Base-by-base conservation (phyloP, 2,888 invertebrate species). In the Mimas tiliae region DNA sequence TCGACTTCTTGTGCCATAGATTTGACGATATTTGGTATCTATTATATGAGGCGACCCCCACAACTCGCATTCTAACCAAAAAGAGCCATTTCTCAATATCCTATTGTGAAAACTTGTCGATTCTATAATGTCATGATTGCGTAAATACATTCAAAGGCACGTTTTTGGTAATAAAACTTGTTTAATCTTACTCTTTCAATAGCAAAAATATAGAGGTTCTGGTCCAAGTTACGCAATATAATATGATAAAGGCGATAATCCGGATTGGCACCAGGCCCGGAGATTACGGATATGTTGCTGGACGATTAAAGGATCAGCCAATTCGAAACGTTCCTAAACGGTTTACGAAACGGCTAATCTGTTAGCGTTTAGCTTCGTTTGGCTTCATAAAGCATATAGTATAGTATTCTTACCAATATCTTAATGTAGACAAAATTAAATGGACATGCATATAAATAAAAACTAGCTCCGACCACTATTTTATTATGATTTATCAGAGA, bases 221-320 rank as follows among this genome's bases (percentile, higher is more conserved):
- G 19, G 3, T 1, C 52, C 58, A 45, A 64, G 34, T 63, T 63
- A 48, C 21, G 52, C 53, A 47, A 65, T 69, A 58, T 33, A 48
- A 65, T 16, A 63, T 58, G 63, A 63, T 50, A 69, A 55, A 68
- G 53, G 51, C 67, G 62, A 72, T 74, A 68, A 71, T 68, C 64
- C 65, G 71, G 69, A 68, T 73, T 74, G 73, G 72, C 77, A 72
- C 55, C 64, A 50, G 65, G 68, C 72, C 68, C 68, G 52, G 64
- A 50, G 63, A 21, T 63, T 64, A 50, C 65, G 58, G 48, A 64
- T 67, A 66, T 47, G 63, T 50, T 64, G 68, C 63, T 64, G 62
- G 66, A 53, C 55, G 58, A 55, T 63, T 52, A 53, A 16, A 45
- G 64, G 38, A 50, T 33, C 62, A 53, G 47, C 8, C 34, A 16